Percentiles rank a stretch among this genome's conserved stretches.
phyloP scores from a whole-genome alignment of 2,113 vertebrate genomes.

The Brachyhypopomus occidentalis region DNA sequence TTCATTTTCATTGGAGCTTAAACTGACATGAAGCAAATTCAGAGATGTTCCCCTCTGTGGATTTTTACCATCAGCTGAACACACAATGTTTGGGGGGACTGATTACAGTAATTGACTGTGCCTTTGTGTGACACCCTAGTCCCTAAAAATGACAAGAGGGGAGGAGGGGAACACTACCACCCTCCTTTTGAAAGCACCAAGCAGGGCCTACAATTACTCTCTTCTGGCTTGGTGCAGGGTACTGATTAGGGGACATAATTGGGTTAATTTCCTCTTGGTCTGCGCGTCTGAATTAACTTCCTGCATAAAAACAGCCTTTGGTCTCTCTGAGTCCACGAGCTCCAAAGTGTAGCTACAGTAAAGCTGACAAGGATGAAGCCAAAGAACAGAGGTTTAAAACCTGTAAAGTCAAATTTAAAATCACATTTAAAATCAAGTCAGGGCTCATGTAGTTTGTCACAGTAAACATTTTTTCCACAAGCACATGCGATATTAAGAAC shows the following conservation, averaged over 20 bases:
- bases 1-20: slow-evolving; percentile 14
- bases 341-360: background rate
- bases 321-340: slow-evolving; percentile 16
- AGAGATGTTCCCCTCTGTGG: slow-evolving; percentile 1
- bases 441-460: background rate
- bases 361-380: background rate
- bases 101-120: slow-evolving; percentile 56
- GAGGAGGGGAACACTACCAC: slow-evolving; percentile 42
- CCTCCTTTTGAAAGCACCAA: slow-evolving; percentile 50
- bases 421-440: background rate
- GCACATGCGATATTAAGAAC: background rate
- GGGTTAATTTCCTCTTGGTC: slow-evolving; percentile 56
- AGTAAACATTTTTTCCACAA: background rate
- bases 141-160: slow-evolving; percentile 49
- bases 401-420: background rate
- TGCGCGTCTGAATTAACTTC: slow-evolving; percentile 48
- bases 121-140: slow-evolving; percentile 46
- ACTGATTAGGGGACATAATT: slow-evolving; percentile 56
- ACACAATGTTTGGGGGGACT: slow-evolving; percentile 35
- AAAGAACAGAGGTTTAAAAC: background rate
- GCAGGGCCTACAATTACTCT: slow-evolving; percentile 52
- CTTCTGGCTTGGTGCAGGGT: slow-evolving; percentile 50
- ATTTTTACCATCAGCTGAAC: slow-evolving; percentile 25
- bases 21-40: slow-evolving; percentile 36
- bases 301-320: slow-evolving; percentile 46